A percentile compares a stretch with the other conserved stretches of the same genome.
These are phyloP conservation scores for Drosophila baimaii DNA, from an alignment of 1,140 invertebrate species.

Conservation along the genomic window DNA sequence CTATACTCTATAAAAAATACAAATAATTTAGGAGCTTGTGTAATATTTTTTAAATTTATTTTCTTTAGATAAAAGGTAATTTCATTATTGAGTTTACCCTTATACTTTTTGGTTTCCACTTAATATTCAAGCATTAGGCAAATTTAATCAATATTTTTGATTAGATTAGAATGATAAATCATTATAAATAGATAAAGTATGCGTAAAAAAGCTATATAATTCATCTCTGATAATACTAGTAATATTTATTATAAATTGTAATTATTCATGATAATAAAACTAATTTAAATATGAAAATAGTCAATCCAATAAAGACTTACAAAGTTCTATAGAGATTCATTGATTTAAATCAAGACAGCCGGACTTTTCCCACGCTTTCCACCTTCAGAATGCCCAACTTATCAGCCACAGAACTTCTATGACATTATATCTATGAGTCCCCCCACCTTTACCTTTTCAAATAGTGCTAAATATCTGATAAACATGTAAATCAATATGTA, in stretches of 20 bases:
- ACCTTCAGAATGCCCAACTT: not conserved
- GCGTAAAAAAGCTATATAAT: too few relatives aligned
- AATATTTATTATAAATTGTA: too few relatives aligned
- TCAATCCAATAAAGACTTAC: not conserved
- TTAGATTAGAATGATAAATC: not conserved
- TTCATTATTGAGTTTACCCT: not conserved
- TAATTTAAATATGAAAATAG: not conserved
- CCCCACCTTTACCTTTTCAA: not conserved
- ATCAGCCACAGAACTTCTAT: not conserved
- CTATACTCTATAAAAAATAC: constrained; percentile 9
- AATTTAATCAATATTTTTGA: not conserved
- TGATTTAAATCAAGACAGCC: not conserved
- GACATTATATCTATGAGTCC: not conserved
- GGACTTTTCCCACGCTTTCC: too few relatives aligned
- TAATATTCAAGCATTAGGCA: not conserved
- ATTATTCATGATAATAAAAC: not conserved
- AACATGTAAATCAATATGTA: not conserved
- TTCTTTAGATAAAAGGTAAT: not conserved
- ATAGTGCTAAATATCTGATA: too few relatives aligned
- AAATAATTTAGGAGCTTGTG: not conserved
- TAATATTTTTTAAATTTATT: not conserved
- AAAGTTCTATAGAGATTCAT: not conserved
- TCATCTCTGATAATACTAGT: too few relatives aligned
- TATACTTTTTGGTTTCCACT: not conserved
- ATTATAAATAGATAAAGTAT: too few relatives aligned